Conservation (phyloP, 2,113 vertebrate genomes). For the Ardeotis arabs region DNA sequence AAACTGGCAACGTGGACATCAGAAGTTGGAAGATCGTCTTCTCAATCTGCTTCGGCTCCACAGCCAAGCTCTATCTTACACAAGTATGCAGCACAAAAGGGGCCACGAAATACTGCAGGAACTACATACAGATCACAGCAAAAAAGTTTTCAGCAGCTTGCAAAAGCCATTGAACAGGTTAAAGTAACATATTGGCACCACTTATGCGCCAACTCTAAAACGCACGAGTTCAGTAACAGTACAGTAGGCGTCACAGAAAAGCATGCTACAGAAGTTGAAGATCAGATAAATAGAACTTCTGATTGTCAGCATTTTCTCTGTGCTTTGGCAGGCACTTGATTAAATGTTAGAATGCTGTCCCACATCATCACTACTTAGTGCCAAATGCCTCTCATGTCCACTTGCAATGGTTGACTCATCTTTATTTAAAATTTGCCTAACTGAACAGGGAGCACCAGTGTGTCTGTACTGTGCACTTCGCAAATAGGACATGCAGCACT, state of each 20-base stretch:
- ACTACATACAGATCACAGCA: background rate
- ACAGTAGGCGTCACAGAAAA: background rate
- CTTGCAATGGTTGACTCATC: background rate
- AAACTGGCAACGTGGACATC: background rate
- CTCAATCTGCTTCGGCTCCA: background rate
- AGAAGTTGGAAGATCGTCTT: background rate
- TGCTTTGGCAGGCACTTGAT: background rate
- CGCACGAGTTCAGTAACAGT: background rate
- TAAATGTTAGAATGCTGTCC: background rate
- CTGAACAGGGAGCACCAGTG: background rate
- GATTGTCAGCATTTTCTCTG: background rate
- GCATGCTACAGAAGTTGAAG: background rate
- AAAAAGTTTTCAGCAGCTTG: background rate
- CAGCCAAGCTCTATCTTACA: background rate
- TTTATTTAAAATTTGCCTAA: background rate
- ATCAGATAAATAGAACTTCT: background rate
- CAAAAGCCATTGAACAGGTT: background rate
- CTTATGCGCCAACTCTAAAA: background rate
- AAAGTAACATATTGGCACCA: background rate
- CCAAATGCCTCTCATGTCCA: background rate
- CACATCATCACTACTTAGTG: background rate
- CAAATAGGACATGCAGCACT: background rate
- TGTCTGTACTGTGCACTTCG: background rate
- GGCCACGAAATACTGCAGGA: background rate
- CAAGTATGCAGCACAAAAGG: background rate